These are phyloP conservation scores for Achatina immaculata DNA, from an alignment of 1,140 invertebrate species.

Conservation along the genomic window DNA sequence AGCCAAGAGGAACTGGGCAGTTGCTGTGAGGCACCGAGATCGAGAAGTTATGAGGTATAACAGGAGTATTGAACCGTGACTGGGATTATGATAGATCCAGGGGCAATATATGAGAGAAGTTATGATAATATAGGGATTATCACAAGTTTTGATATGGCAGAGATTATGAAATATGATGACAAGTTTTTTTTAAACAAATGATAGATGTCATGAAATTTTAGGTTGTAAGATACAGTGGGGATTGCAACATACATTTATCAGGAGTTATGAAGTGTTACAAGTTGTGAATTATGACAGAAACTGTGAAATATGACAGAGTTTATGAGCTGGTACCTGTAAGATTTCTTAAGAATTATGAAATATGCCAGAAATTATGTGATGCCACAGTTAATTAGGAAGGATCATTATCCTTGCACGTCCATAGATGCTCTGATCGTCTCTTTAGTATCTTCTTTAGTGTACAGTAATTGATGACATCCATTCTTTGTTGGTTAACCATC, in stretches of 20 bases:
- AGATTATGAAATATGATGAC: neutral
- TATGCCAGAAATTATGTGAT: too few species aligned
- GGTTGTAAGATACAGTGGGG: neutral
- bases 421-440: too few species aligned
- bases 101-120: neutral
- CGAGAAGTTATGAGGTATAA: constrained; percentile 15
- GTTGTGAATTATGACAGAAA: too few species aligned
- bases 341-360: too few species aligned
- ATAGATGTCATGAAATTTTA: neutral
- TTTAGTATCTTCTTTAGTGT: too few species aligned
- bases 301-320: too few species aligned
- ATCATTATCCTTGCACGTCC: too few species aligned
- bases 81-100: neutral
- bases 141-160: neutral
- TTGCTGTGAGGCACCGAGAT: constrained; percentile 19
- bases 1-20: constrained; percentile 12
- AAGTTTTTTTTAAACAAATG: neutral
- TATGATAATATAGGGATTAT: neutral
- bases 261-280: neutral
- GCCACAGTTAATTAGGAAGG: too few species aligned
- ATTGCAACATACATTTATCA: neutral
- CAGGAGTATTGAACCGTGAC: neutral
- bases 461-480: too few species aligned
- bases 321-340: too few species aligned
- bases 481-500: too few species aligned